These are phyloP conservation scores for Colossoma macropomum DNA, from an alignment of 2,113 vertebrate genomes.

Conservation along the genomic window DNA sequence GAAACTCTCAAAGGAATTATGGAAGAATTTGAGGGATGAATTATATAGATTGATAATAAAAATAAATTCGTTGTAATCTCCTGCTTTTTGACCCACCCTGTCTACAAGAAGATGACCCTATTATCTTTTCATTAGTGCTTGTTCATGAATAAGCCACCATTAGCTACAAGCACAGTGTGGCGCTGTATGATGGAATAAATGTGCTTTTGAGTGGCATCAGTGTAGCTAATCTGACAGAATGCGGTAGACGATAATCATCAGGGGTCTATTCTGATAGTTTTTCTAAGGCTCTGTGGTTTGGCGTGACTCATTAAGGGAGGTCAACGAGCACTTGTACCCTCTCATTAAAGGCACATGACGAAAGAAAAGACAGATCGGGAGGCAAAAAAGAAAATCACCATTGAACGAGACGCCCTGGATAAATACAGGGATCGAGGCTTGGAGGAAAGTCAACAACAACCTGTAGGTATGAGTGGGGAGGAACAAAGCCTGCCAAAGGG, in stretches of 20 bases:
- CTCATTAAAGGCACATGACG: conserved; percentile 57
- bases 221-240: conserved; percentile 46
- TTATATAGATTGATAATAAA: conserved; percentile 39
- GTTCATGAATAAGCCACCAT: conserved; percentile 17
- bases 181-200: background rate
- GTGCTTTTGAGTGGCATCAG: conserved; percentile 47
- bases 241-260: conserved; percentile 40
- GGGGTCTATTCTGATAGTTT: conserved; percentile 46
- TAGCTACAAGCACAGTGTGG: background rate
- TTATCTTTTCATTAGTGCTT: conserved; percentile 21
- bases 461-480: conserved; percentile 49
- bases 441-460: conserved; percentile 55
- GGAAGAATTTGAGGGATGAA: conserved; percentile 8
- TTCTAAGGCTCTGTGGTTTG: conserved; percentile 52
- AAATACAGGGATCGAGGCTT: conserved; percentile 54
- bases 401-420: conserved; percentile 55
- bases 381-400: conserved; percentile 31
- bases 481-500: conserved; percentile 47
- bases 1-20: conserved; percentile 25
- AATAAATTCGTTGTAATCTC: conserved; percentile 10
- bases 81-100: conserved; percentile 27
- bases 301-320: conserved; percentile 50
- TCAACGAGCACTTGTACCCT: conserved; percentile 61
- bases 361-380: conserved; percentile 53
- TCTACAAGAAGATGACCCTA: conserved; percentile 18